Base-by-base conservation (phyloP, 2,888 invertebrate species). In the Agonopterix arenella region DNA sequence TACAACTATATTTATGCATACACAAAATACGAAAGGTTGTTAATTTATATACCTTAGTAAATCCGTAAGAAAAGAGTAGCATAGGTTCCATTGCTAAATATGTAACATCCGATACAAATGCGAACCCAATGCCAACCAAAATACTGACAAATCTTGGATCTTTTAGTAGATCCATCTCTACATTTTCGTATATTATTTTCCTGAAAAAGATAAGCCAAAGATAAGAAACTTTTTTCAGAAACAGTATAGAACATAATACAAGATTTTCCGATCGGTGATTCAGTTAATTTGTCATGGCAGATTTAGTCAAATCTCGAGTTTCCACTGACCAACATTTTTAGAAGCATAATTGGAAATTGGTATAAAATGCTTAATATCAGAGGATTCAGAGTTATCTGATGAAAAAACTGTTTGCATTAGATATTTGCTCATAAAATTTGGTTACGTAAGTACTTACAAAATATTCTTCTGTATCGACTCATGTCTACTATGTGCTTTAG, bases 31-130 rank as follows among this genome's bases (percentile, higher is more conserved):
- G 28, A 28, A 28, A 28, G 28, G 10, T 2, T 4, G 5, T 38
- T 7, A 10, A 47, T 49, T 11, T 16, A 36, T 49, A 41, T 59
- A 86, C 81, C 68, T 90, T 81, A 7, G 81, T 76, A 64, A 91
- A 93, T 53, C 91, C 91, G 49, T 88, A 80, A 1, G 91, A 90
- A 50, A 89, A 88, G 52, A 93, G 79, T 54, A 93, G 79, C 76
- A 92, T 79, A 0, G 93, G 93, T 58, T 93, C 86, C 67, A 93
- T 84, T 0, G 91, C 90, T 36, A 91, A 72, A 58, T 93, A 93
- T 0, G 91, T 92, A 11, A 91, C 90, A 62, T 93, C 93, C 1
- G 92, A 90, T 0, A 91, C 91, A 53, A 91, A 90, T 0, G 91
- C 90, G 46, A 93, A 90, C 2, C 92, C 91, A 5, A 92, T 76